Evolutionary conservation across 1,140 invertebrate species (phyloP).

Genomic region (Drosophila micromelanica): DNA sequence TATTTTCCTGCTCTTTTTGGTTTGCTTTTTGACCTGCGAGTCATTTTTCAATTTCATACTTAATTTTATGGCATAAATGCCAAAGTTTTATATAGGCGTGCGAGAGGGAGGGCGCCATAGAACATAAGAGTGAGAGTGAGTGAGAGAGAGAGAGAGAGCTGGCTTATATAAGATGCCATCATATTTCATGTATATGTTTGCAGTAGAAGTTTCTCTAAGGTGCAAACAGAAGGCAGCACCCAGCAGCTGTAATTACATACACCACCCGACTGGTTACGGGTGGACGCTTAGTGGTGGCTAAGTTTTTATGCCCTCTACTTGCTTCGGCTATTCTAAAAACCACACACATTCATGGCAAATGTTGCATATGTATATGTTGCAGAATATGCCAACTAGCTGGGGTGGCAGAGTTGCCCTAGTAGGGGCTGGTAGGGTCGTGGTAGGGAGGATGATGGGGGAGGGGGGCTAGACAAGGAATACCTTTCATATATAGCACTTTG

Average conservation of each 20-base stretch:
- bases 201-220: constrained; percentile 38
- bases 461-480: constrained; percentile 48
- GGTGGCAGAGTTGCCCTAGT: too few species aligned
- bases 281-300: too few species aligned
- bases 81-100: constrained; percentile 59
- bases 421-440: neutral
- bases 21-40: constrained; percentile 42
- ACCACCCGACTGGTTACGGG: constrained; percentile 14
- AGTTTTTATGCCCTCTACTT: constrained; percentile 13
- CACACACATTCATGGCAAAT: constrained; percentile 32
- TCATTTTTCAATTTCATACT: constrained; percentile 82
- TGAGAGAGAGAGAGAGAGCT: constrained; percentile 19
- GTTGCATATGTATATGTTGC: constrained; percentile 41
- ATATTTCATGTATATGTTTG: constrained; percentile 64
- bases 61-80: constrained; percentile 82
- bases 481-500: constrained; percentile 81
- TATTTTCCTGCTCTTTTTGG: neutral
- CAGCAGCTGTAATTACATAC: constrained; percentile 70
- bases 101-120: neutral
- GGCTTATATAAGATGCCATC: constrained; percentile 66
- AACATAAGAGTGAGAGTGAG: constrained; percentile 19
- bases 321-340: constrained; percentile 70
- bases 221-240: constrained; percentile 52
- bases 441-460: neutral
- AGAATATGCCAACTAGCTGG: neutral